Percentiles rank a stretch among this genome's conserved stretches.
Evolutionary conservation across 2,888 invertebrate genomes (phyloP).

Genomic region (Notodonta dromedarius): DNA sequence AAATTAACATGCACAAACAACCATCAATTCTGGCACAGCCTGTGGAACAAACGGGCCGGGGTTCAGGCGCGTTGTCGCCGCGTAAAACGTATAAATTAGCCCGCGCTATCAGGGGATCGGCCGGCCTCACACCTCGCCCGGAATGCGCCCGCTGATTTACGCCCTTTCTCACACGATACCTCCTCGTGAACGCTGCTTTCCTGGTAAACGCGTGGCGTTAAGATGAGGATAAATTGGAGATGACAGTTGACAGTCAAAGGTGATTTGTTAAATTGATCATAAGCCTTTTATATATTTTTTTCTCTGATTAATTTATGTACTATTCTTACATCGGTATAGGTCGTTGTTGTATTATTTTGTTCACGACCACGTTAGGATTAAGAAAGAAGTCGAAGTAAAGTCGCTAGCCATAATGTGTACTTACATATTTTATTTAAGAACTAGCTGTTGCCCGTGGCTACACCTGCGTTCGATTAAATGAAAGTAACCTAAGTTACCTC

Average conservation of each 20-base stretch:
- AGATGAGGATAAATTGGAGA: slow-evolving; percentile 5
- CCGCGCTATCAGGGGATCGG: slow-evolving; percentile 76
- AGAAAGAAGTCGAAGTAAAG: too few species aligned
- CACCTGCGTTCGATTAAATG: too few species aligned
- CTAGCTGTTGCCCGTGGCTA: too few species aligned
- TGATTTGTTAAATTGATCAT: background rate
- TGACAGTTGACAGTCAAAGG: background rate
- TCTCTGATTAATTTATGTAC: background rate
- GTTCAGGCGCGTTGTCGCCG: slow-evolving; percentile 77
- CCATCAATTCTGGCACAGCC: slow-evolving; percentile 47
- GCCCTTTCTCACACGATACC: slow-evolving; percentile 67
- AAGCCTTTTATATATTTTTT: background rate
- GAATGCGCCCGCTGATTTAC: slow-evolving; percentile 76
- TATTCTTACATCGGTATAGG: too few species aligned
- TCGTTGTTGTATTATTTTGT: too few species aligned
- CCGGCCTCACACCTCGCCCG: slow-evolving; percentile 82
- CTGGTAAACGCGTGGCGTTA: slow-evolving; percentile 53
- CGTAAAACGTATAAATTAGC: slow-evolving; percentile 83
- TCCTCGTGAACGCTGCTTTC: slow-evolving; percentile 59
- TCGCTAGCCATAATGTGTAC: too few species aligned
- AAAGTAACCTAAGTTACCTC: too few species aligned
- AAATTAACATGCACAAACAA: slow-evolving; percentile 6
- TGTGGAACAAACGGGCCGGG: slow-evolving; percentile 51
- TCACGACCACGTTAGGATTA: too few species aligned
- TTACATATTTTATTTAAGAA: too few species aligned